Evolutionary conservation across 2,797 vertebrate genomes (phyloP).

Genomic region (Peromyscus attwateri): DNA sequence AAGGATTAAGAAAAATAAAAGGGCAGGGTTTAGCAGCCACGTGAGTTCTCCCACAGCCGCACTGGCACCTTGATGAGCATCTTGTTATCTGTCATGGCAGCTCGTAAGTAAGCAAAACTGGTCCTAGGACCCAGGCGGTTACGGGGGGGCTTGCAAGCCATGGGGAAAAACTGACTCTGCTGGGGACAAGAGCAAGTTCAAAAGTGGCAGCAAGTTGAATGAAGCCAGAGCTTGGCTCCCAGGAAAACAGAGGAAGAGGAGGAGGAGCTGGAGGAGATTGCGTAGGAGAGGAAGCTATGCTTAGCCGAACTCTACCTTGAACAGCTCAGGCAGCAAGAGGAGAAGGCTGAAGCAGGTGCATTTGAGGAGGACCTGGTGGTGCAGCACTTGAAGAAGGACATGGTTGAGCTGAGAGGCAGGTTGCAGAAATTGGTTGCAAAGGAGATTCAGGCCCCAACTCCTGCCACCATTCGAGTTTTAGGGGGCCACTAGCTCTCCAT

Average conservation of each 20-base stretch:
- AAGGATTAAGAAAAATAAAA: neutral
- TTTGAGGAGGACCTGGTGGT: neutral
- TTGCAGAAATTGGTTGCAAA: neutral
- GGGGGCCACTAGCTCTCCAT: conserved; percentile 95
- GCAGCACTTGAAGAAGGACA: neutral
- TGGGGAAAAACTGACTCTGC: neutral
- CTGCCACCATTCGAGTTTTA: conserved; percentile 91
- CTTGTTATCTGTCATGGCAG: neutral
- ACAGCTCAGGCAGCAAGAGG: neutral
- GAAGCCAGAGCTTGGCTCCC: neutral
- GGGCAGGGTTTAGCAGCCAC: neutral
- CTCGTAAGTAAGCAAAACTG: neutral
- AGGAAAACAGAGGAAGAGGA: neutral
- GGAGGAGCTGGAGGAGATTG: neutral
- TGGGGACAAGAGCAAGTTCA: neutral
- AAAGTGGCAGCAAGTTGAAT: neutral
- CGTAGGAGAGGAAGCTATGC: neutral
- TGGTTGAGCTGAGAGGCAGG: neutral
- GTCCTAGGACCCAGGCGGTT: neutral
- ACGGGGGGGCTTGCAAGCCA: neutral
- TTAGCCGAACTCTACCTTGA: neutral
- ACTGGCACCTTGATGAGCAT: neutral
- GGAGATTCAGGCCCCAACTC: conserved; percentile 92
- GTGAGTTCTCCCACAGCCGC: no score
- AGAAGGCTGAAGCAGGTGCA: neutral